These are phyloP conservation scores for Gallinago nigripennis DNA, from an alignment of 2,797 vertebrate genomes.

Conservation along the genomic window DNA sequence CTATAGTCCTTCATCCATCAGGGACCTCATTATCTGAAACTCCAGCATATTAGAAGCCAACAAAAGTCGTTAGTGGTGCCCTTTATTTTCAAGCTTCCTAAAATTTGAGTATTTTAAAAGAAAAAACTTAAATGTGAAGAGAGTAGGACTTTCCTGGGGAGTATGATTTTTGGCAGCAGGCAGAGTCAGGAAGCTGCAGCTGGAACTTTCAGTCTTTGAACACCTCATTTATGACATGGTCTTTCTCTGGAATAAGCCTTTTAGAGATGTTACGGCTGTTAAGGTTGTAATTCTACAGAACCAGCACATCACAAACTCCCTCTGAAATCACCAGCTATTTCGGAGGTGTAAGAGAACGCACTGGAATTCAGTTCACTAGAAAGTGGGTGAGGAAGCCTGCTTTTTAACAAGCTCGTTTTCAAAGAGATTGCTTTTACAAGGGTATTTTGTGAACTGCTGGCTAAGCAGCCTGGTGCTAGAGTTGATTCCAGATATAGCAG, in stretches of 20 bases:
- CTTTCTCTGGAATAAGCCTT: slow-evolving; percentile 18
- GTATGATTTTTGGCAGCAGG: neutral
- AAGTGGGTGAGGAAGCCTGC: neutral
- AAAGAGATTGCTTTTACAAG: slow-evolving; percentile 30
- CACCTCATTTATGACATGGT: neutral
- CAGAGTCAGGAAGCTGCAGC: slow-evolving; percentile 11
- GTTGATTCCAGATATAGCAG: slow-evolving; percentile 17
- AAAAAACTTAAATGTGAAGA: neutral
- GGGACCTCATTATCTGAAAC: neutral
- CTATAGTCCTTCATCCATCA: neutral
- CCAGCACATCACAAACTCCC: slow-evolving; percentile 19
- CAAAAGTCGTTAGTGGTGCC: neutral
- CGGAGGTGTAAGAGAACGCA: neutral
- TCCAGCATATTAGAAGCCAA: neutral
- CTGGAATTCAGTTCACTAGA: neutral
- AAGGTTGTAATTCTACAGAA: slow-evolving; percentile 36
- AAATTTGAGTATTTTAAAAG: neutral
- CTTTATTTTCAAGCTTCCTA: neutral
- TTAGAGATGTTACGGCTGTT: slow-evolving; percentile 41
- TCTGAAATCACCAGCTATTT: slow-evolving; percentile 43
- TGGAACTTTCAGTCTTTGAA: slow-evolving; percentile 35
- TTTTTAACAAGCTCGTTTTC: slow-evolving; percentile 31
- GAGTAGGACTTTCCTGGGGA: slow-evolving; percentile 2
- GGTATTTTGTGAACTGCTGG: slow-evolving; percentile 42
- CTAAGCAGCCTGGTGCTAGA: slow-evolving; percentile 42